Conservation (phyloP, 2,888 invertebrate genomes). For the Bruchidius siliquastri region DNA sequence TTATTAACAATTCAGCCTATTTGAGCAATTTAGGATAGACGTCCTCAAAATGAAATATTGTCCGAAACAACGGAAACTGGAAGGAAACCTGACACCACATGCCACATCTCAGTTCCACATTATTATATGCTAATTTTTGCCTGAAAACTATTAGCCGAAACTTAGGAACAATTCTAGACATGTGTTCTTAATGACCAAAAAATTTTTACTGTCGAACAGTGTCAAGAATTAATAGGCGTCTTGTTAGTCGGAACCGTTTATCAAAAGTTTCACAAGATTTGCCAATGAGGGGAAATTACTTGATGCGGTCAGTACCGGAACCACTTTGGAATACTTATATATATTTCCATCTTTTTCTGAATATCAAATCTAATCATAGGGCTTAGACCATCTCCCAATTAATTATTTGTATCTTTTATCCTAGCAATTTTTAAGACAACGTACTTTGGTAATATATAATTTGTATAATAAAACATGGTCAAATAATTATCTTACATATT, state of each 20-base stretch:
- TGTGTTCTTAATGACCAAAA: conserved; percentile 25
- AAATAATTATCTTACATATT: no score
- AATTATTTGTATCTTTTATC: no score
- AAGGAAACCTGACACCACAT: neutral
- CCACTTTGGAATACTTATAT: no score
- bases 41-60: neutral
- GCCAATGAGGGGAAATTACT: neutral
- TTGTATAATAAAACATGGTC: no score
- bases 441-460: no score
- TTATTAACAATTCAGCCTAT: neutral
- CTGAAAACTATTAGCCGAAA: conserved; percentile 21
- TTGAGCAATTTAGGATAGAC: neutral
- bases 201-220: conserved; percentile 12
- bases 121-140: conserved; percentile 17
- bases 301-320: neutral
- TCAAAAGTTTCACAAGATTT: neutral
- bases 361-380: no score
- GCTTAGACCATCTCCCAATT: no score
- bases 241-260: neutral
- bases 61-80: neutral
- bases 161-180: conserved; percentile 19
- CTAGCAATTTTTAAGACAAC: no score
- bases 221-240: neutral
- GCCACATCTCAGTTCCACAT: neutral
- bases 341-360: no score